Base-by-base conservation (phyloP, 2,888 invertebrate species). In the Marronus borbonicus region DNA sequence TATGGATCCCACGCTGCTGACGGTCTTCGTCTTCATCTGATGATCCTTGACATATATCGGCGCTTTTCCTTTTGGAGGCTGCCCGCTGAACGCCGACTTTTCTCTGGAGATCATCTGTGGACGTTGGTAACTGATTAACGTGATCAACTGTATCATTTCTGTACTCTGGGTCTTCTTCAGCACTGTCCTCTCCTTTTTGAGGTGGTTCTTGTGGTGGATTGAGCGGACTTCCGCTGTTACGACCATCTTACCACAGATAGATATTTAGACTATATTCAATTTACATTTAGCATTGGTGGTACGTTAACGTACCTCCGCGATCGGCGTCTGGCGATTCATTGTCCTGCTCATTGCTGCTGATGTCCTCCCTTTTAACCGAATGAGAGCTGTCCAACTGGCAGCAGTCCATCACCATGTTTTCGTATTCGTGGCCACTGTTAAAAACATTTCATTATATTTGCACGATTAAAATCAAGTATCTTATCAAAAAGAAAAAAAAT, bases 321-420 rank as follows among this genome's bases (percentile, higher is more conserved):
- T 97, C 96, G 28, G 94, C 93, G 85, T 96, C 96, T 0, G 97
- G 96, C 7, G 97, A 96, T 76, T 96, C 96, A 84, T 96, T 96
- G 86, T 96, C 96, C 60, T 95, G 95, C 87, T 97, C 96, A 81
- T 95, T 94, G 0, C 87, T 88, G 80, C 89, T 89, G 0, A 94
- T 90, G 86, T 96, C 96, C 90, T 97, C 97, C 80, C 96, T 91
- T 87, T 97, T 97, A 36, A 96, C 96, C 81, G 93, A 92, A 86
- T 93, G 93, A 49, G 93, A 92, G 83, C 93, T 94, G 84, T 96
- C 95, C 88, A 96, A 96, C 86, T 97, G 89, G 88, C 97, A 97
- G 89, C 96, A 95, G 89, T 98, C 98, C 94, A 98, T 94, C 68
- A 98, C 95, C 75, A 97, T 92, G 87, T 97, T 95, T 84, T 95